Base-by-base conservation (phyloP, 2,888 invertebrate species). In the Electrophaes corylata region DNA sequence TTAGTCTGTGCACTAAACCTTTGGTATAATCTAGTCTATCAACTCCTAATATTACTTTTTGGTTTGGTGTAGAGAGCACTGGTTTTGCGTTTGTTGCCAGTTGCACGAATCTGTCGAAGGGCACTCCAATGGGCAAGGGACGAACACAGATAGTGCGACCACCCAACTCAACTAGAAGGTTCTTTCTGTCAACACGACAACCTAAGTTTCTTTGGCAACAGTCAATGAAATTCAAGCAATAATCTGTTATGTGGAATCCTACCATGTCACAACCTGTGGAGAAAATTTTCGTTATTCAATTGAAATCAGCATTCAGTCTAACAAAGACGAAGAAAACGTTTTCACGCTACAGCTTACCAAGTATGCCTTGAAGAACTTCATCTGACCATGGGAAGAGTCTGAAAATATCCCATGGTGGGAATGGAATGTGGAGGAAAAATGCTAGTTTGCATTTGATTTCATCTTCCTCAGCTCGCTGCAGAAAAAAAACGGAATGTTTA, bases 371-470 rank as follows among this genome's bases (percentile, higher is more conserved):
- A 23, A 98, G 92, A 53, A 98, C 95, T 88, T 98, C 98, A 84
- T 97, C 97, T n/a, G 96, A 96, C 96, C 97, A 97, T 1, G 97
- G 97, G 73, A 98, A 96, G 48, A 98, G 91, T 60, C 97, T 93
- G 84, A 97, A 97, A 67, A 98, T 97, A 76, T 98, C 98, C 96
- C 98, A 98, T 11, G 98, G 96, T 11, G 98, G 98, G 84, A 98
- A 98, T 0, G 98, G 98, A 75, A 98, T 98, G 86, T 98, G 98
- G 61, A 98, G 92, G 87, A 98, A 98, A 91, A 98, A 98, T 23
- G 97, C 98, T 65, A 98, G 86, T 79, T 97, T 96, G 76, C 95
- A 95, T 61, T 94, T 93, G 19, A 97, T 90, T 57, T 94, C 93
- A 69, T 95, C 94, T 72, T 96, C 96, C 72, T 97, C 97, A 0